phyloP scores from a whole-genome alignment of 2,113 vertebrate genomes.

The Dipodomys stephensi region DNA sequence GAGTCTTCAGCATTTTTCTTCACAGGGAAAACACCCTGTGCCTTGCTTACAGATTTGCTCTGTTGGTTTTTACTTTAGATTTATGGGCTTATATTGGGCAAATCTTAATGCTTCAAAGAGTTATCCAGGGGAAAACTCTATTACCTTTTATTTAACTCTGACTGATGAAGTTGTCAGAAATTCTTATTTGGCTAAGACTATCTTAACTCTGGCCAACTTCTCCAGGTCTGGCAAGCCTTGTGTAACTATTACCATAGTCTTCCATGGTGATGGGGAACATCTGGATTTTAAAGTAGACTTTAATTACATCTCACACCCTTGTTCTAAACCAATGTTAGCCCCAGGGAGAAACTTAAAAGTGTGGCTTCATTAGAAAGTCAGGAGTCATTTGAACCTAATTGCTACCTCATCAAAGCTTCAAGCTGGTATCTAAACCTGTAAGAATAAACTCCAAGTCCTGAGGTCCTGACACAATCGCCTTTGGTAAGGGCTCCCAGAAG shows the following conservation, averaged over 20 bases:
- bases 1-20: neutral
- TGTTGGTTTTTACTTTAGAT: slow-evolving; percentile 14
- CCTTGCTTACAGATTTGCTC: neutral
- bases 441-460: slow-evolving; percentile 50
- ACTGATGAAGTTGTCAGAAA: neutral
- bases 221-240: neutral
- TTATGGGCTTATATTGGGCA: neutral
- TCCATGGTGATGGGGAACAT: neutral
- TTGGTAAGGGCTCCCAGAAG: slow-evolving; percentile 46
- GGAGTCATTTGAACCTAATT: slow-evolving; percentile 66
- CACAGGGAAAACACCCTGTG: neutral
- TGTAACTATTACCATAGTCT: neutral
- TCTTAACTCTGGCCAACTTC: neutral
- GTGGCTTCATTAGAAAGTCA: slow-evolving; percentile 55
- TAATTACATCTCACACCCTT: neutral
- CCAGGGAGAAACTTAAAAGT: slow-evolving; percentile 24
- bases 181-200: neutral
- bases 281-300: slow-evolving; percentile 27
- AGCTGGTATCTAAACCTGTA: slow-evolving; percentile 29
- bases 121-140: neutral
- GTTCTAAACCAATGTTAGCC: neutral
- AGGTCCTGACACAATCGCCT: slow-evolving; percentile 19
- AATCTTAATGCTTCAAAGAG: neutral
- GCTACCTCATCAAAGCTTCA: slow-evolving; percentile 58
- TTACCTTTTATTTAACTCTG: neutral